Evolutionary conservation across 2,888 invertebrate species (phyloP).

Genomic region (Drosophila kambysellisi): DNA sequence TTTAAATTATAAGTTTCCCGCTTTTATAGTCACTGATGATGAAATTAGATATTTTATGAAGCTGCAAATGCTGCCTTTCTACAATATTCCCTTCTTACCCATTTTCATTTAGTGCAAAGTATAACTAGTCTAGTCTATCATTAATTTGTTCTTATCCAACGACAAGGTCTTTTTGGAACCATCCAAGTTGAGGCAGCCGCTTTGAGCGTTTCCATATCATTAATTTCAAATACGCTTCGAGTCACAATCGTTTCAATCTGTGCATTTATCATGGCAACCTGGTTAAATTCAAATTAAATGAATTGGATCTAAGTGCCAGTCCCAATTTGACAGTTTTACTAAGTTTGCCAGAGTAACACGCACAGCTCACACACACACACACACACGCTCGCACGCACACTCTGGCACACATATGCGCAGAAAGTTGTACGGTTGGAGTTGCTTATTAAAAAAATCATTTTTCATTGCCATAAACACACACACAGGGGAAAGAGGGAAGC

Average conservation of each 20-base stretch:
- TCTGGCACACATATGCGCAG: not conserved
- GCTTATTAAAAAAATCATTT: constrained; percentile 66
- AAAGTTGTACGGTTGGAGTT: constrained; percentile 15
- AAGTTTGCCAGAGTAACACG: constrained; percentile 13
- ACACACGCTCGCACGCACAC: not conserved
- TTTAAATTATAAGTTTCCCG: not conserved
- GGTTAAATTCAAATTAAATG: constrained; percentile 27
- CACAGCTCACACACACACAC: not conserved
- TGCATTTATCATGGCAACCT: not conserved
- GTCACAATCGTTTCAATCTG: not conserved
- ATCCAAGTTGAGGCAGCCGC: not conserved
- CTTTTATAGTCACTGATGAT: not conserved
- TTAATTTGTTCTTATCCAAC: not conserved
- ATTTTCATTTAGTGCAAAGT: not conserved
- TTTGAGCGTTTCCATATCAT: not conserved
- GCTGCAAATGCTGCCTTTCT: not conserved
- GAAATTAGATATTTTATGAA: not conserved
- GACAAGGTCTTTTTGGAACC: not conserved
- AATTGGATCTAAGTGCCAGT: constrained; percentile 33
- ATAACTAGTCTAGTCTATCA: not conserved
- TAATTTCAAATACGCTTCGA: not conserved
- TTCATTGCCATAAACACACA: constrained; percentile 61
- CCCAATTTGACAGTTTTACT: constrained; percentile 39
- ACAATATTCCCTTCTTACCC: not conserved
- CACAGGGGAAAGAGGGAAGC: not conserved